Conservation (phyloP, 2,888 invertebrate genomes). For the Drosophila lacicola region DNA sequence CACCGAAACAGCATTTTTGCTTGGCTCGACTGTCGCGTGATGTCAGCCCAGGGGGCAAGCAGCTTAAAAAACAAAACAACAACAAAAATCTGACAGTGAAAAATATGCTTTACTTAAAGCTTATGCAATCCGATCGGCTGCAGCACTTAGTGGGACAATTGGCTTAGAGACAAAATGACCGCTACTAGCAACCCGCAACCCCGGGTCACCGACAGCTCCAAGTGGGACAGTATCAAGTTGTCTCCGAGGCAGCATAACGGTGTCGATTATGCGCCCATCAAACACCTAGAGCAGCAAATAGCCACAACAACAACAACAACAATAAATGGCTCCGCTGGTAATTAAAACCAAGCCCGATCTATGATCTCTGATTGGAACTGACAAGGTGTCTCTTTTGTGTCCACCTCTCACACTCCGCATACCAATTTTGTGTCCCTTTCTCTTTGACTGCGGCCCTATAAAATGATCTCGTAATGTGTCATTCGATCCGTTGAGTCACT, state of each 20-base stretch:
- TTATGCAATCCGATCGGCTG: conserved; percentile 61
- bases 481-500: conserved; percentile 60
- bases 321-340: conserved; percentile 46
- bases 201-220: conserved; percentile 46
- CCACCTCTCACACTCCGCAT: conserved; percentile 7
- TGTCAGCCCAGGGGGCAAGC: conserved; percentile 64
- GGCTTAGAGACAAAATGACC: conserved; percentile 56
- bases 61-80: conserved; percentile 17
- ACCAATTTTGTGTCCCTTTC: conserved; percentile 51
- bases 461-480: conserved; percentile 70
- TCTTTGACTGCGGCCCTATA: conserved; percentile 61
- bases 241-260: conserved; percentile 50
- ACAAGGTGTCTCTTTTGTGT: conserved; percentile 49
- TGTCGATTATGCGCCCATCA: conserved; percentile 66
- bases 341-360: conserved; percentile 61
- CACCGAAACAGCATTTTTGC: conserved; percentile 60
- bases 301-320: conserved; percentile 12
- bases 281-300: conserved; percentile 39
- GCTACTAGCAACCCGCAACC: conserved; percentile 22
- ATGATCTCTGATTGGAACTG: conserved; percentile 56
- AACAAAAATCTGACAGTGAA: conserved; percentile 68
- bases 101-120: conserved; percentile 57
- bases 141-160: conserved; percentile 63
- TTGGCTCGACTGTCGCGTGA: conserved; percentile 62
- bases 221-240: conserved; percentile 47